Percentiles rank a stretch among this genome's conserved stretches.
Evolutionary conservation across 2,888 invertebrate genomes (phyloP).

Genomic region (Xestia c-nigrum): DNA sequence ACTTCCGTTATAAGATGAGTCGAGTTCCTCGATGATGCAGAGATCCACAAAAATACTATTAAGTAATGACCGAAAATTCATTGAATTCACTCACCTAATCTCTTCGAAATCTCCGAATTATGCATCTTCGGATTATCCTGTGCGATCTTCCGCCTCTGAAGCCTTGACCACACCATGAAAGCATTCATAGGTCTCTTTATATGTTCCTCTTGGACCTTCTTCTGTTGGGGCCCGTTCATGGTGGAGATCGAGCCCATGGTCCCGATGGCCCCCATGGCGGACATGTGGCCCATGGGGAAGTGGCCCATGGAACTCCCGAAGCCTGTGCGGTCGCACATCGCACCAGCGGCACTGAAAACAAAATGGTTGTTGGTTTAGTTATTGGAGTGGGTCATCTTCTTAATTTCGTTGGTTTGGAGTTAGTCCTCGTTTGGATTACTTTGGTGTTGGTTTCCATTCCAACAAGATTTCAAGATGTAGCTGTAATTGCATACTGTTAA

Average conservation of each 20-base stretch:
- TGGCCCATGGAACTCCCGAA: conserved; percentile 92
- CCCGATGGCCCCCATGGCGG: conserved; percentile 90
- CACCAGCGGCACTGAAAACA: conserved; percentile 92
- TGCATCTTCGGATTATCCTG: conserved; percentile 99
- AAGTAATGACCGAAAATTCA: not conserved
- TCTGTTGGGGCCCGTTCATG: conserved; percentile 90
- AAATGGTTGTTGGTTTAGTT: conserved; percentile 13
- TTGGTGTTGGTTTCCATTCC: not conserved
- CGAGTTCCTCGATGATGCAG: not conserved
- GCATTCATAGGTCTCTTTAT: conserved; percentile 99
- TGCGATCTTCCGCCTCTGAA: conserved; percentile 98
- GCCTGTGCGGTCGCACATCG: conserved; percentile 93
- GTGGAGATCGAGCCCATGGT: conserved; percentile 90
- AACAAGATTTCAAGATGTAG: not conserved
- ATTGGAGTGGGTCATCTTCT: not conserved
- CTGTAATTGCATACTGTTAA: not conserved
- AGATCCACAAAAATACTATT: no score
- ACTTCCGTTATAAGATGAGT: not conserved
- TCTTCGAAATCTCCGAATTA: conserved; percentile 98
- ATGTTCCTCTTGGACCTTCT: conserved; percentile 94
- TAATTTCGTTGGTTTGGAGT: not conserved
- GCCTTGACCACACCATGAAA: conserved; percentile 99
- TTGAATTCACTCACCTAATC: conserved; percentile 93
- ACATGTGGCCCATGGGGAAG: conserved; percentile 89
- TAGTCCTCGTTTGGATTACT: not conserved